Base-by-base conservation (phyloP, 2,113 vertebrate species). In the Crocuta crocuta region DNA sequence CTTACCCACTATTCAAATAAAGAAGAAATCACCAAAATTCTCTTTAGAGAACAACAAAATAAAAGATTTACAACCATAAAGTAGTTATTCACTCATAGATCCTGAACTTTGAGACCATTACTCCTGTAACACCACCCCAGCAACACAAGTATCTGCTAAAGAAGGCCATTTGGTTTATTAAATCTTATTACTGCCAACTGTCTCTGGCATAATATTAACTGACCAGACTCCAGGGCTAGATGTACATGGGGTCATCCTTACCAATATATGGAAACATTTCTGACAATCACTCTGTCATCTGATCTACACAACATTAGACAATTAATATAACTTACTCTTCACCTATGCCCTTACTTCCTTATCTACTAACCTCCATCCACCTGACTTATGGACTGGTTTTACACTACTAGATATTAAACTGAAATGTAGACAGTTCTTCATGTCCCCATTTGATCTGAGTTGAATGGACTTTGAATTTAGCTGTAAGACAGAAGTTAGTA, bases 1-100 rank as follows among this genome's bases (percentile, higher is more conserved):
- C 88, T 97, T 97, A 82, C 45, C 81, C 83, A 84, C 50, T 95
- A 92, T 91, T 85, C 81, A 98, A 98, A 98, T 90, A 79, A 5
- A 84, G 53, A 96, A 97, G 92, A 97, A 94, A 83, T 80, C 79
- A 93, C 82, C 31, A 13, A 97, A 96, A 45, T 79, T 55, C 65
- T 55, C 65, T 90, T 94, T 78, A 96, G 66, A 68, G 58, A 96
- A 93, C 50, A 97, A 97, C 94, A 23, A 24, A 86, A 95, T 50
- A 91, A 93, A 96, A 95, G 48, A 94, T 80, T 97, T 89, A 88
- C 45, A 87, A 45, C 28, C 23, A 16, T 80, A 63, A 73, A 71
- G 43, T n/a, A 98, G 55, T 43, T 93, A 74, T 93, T 94, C 39
- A 33, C 66, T 88, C 94, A 58, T 48, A 94, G 73, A 95, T 89